Percentiles rank a stretch among this genome's conserved stretches.
phyloP scores from a whole-genome alignment of 2,113 vertebrate genomes.

The Chlorocebus sabaeus region DNA sequence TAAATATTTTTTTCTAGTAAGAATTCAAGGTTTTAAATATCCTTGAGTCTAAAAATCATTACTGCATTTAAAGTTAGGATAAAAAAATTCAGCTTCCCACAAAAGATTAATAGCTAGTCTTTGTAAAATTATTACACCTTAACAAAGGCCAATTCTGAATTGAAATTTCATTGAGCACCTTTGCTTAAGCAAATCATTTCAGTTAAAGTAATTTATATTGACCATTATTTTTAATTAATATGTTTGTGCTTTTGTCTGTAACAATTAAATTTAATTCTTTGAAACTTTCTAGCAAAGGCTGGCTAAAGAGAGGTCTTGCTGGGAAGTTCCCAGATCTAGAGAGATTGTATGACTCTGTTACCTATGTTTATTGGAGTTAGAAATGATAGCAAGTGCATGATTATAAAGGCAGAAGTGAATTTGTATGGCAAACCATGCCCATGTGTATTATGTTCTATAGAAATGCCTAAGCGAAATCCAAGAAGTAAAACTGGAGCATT shows the following conservation, averaged over 20 bases:
- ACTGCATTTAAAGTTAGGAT: neutral
- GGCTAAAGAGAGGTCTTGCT: neutral
- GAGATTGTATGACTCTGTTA: neutral
- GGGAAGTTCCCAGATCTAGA: neutral
- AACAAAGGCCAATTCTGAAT: neutral
- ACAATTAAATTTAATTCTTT: slow-evolving; percentile 4
- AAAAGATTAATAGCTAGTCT: neutral
- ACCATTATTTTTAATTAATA: neutral
- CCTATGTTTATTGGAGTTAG: neutral
- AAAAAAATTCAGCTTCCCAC: neutral
- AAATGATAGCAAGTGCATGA: neutral
- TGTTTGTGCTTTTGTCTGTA: neutral
- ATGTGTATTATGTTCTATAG: neutral
- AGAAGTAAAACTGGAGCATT: neutral
- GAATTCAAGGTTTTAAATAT: neutral
- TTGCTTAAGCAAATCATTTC: neutral
- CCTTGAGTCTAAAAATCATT: neutral
- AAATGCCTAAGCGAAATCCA: neutral
- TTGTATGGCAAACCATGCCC: neutral
- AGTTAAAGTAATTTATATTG: neutral
- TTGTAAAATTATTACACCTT: neutral
- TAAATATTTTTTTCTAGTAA: neutral
- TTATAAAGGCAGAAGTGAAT: neutral
- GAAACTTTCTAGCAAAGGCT: neutral
- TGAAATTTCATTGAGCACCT: neutral